A percentile compares a stretch with the other conserved stretches of the same genome.
Conservation (phyloP, 2,113 vertebrate genomes). For the Brachyhypopomus gauderio region DNA sequence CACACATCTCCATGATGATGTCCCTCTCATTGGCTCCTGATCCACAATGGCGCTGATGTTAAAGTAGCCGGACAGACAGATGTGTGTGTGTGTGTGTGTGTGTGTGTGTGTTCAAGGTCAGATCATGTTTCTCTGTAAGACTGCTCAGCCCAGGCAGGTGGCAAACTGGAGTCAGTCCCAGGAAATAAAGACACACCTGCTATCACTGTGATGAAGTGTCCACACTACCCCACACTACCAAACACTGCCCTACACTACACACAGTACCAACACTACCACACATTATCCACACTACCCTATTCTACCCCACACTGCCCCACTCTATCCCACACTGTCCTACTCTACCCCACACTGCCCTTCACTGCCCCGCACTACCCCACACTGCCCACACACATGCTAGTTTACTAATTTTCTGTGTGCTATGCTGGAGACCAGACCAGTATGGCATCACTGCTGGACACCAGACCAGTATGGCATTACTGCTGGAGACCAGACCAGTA, state of each 20-base stretch:
- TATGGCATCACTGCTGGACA: too few relatives aligned
- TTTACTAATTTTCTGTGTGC: slow-evolving; percentile 2
- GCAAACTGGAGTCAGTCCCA: slow-evolving; percentile 29
- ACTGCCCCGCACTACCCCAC: too few relatives aligned
- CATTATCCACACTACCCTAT: too few relatives aligned
- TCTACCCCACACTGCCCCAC: too few relatives aligned
- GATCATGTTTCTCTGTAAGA: slow-evolving; percentile 24
- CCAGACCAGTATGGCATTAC: too few relatives aligned
- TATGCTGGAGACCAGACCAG: too few relatives aligned
- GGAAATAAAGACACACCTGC: slow-evolving; percentile 47
- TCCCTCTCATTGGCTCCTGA: neutral
- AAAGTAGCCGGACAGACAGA: slow-evolving; percentile 26
- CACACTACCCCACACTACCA: too few relatives aligned
- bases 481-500: too few relatives aligned
- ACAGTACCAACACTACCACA: neutral
- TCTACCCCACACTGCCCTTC: too few relatives aligned
- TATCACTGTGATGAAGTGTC: slow-evolving; percentile 48
- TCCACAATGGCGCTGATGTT: slow-evolving; percentile 13
- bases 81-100: slow-evolving; percentile 12
- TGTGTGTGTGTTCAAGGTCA: slow-evolving; percentile 40
- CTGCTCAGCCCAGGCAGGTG: slow-evolving; percentile 34
- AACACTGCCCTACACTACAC: neutral
- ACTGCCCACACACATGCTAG: neutral
- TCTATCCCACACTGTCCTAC: too few relatives aligned
- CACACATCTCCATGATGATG: too few relatives aligned